These are phyloP conservation scores for Ceratotherium simum DNA, from an alignment of 2,113 vertebrate species.

Conservation along the genomic window DNA sequence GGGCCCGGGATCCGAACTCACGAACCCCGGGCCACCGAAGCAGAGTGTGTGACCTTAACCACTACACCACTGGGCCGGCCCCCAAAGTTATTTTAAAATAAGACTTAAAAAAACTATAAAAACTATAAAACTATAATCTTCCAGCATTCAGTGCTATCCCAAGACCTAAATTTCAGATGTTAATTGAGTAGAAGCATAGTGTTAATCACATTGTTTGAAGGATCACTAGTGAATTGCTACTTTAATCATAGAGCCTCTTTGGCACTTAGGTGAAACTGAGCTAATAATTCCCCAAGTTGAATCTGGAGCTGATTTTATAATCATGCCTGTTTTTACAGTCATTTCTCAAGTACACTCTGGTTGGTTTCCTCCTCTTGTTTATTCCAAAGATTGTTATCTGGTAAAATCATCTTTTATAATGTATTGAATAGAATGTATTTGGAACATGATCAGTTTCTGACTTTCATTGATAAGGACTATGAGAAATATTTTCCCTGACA, in stretches of 20 bases:
- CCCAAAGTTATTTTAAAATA: background rate
- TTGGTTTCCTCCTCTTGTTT: background rate
- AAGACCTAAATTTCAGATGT: background rate
- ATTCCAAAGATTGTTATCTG: background rate
- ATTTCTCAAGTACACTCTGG: background rate
- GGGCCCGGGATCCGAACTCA: too few relatives aligned
- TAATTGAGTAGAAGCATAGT: background rate
- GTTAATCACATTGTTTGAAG: background rate
- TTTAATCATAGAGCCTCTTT: background rate
- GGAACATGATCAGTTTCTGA: background rate
- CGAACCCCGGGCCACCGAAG: too few relatives aligned
- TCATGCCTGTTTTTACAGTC: background rate
- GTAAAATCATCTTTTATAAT: background rate
- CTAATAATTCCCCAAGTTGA: background rate
- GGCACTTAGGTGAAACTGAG: background rate
- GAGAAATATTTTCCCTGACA: background rate
- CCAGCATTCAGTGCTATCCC: background rate
- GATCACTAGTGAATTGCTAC: background rate
- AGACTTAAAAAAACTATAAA: background rate
- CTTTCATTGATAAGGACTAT: background rate
- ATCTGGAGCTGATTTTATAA: background rate
- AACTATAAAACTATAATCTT: background rate
- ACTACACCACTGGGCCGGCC: too few relatives aligned
- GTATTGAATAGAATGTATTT: background rate
- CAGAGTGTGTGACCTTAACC: too few relatives aligned